Percentiles rank a stretch among this genome's conserved stretches.
These are phyloP conservation scores for Sarcophaga variegata DNA, from an alignment of 2,888 invertebrate species.

Conservation along the genomic window DNA sequence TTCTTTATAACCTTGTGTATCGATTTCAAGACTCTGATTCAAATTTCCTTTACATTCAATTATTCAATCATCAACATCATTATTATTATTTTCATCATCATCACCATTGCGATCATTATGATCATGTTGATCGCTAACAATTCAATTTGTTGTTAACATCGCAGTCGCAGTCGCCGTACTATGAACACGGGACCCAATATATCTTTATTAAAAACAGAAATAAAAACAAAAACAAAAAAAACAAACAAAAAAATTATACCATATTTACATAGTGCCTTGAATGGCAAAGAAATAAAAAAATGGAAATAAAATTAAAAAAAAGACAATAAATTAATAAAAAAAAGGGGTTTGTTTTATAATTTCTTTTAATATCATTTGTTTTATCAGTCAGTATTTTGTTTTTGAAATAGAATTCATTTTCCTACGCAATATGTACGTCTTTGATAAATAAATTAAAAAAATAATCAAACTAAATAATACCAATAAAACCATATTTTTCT, in stretches of 20 bases:
- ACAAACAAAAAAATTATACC: neutral
- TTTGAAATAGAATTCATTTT: neutral
- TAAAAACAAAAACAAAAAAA: neutral
- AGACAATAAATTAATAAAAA: conserved; percentile 17
- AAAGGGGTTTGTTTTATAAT: conserved; percentile 34
- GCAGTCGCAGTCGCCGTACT: neutral
- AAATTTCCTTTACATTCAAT: conserved; percentile 54
- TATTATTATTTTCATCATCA: neutral
- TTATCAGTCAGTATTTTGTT: neutral
- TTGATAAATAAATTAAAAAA: conserved; percentile 2
- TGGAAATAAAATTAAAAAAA: neutral
- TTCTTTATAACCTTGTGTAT: conserved; percentile 51
- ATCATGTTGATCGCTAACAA: neutral
- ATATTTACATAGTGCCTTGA: conserved; percentile 28
- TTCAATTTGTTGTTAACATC: neutral
- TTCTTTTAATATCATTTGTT: conserved; percentile 15
- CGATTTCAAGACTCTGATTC: conserved; percentile 61
- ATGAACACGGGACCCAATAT: neutral
- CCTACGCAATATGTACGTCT: neutral
- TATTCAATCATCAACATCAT: conserved; percentile 44
- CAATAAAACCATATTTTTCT: neutral
- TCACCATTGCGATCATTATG: conserved; percentile 20
- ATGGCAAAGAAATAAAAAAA: conserved; percentile 13
- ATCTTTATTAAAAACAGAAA: neutral
- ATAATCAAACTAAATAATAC: neutral